Conservation (phyloP, 2,797 vertebrate genomes). For the Sebastes steindachneri region DNA sequence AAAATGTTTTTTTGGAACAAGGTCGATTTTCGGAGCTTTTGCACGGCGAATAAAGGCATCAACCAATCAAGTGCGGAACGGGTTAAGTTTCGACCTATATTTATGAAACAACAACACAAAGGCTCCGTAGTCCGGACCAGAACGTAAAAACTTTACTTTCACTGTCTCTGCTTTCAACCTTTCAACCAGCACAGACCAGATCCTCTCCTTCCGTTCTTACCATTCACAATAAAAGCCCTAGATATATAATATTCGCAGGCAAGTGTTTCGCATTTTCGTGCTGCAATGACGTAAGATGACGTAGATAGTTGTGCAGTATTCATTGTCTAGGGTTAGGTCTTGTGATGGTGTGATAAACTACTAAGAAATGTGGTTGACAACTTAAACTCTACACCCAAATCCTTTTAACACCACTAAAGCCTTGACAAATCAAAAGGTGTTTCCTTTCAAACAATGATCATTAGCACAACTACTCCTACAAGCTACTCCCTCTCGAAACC, state of each 20-base stretch:
- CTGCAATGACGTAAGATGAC: not conserved
- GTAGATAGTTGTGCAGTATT: not conserved
- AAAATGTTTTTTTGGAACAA: too few species aligned
- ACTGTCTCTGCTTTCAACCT: too few species aligned
- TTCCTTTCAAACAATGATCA: conserved; percentile 23
- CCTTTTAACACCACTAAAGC: not conserved
- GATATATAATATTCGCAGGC: too few species aligned
- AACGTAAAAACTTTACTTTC: too few species aligned
- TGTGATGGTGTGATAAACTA: not conserved
- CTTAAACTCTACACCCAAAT: not conserved
- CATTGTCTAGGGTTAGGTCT: not conserved
- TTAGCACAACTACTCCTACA: conserved; percentile 9
- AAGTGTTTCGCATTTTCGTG: rapidly evolving
- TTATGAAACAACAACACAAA: too few species aligned
- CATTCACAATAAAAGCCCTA: too few species aligned
- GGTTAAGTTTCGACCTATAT: too few species aligned
- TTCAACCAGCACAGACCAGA: too few species aligned
- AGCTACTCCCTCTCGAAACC: not conserved
- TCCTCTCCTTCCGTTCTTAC: too few species aligned
- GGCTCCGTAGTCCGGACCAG: too few species aligned
- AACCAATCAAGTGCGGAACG: rapidly evolving
- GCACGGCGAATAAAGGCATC: too few species aligned
- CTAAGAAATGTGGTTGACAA: not conserved
- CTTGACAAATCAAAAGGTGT: conserved; percentile 5
- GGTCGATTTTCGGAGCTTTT: too few species aligned